These are phyloP conservation scores for Gadopsis marmoratus DNA, from an alignment of 2,797 vertebrate species.

Conservation along the genomic window DNA sequence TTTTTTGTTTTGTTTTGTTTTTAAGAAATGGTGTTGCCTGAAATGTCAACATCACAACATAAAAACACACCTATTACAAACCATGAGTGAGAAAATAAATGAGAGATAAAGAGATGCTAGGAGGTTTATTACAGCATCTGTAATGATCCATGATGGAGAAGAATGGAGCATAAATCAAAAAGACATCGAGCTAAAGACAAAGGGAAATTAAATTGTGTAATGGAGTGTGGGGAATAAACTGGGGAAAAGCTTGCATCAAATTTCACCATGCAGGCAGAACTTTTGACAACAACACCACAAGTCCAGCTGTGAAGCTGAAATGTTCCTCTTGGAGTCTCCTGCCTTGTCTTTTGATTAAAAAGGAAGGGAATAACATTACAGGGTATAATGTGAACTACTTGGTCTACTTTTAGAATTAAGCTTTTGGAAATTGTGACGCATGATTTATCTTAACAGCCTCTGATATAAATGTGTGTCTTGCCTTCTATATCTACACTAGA, in stretches of 20 bases:
- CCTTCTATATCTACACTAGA: neutral
- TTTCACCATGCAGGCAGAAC: constrained; percentile 52
- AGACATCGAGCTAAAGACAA: constrained; percentile 55
- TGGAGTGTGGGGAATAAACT: constrained; percentile 68
- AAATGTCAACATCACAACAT: constrained; percentile 36
- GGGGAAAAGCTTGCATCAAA: constrained; percentile 56
- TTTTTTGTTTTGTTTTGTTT: neutral
- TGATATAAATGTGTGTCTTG: neutral
- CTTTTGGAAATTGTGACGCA: neutral
- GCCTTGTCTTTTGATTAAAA: constrained; percentile 38
- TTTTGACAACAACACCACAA: constrained; percentile 48
- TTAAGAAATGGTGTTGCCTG: constrained; percentile 19
- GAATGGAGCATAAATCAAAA: constrained; percentile 69
- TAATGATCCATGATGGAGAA: constrained; percentile 71
- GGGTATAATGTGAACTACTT: neutral
- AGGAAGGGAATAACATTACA: neutral
- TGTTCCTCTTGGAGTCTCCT: constrained; percentile 31
- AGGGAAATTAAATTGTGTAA: constrained; percentile 77
- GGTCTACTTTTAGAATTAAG: constrained; percentile 2
- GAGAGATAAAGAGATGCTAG: constrained; percentile 30
- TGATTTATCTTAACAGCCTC: constrained; percentile 1
- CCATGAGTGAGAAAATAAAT: constrained; percentile 36
- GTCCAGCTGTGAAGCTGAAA: constrained; percentile 60
- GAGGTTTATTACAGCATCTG: constrained; percentile 59
- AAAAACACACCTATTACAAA: constrained; percentile 25